Evolutionary conservation across 2,888 invertebrate species (phyloP), one percentile per base, ranked within the genome.

Genomic region (Netelia virgata): DNA sequence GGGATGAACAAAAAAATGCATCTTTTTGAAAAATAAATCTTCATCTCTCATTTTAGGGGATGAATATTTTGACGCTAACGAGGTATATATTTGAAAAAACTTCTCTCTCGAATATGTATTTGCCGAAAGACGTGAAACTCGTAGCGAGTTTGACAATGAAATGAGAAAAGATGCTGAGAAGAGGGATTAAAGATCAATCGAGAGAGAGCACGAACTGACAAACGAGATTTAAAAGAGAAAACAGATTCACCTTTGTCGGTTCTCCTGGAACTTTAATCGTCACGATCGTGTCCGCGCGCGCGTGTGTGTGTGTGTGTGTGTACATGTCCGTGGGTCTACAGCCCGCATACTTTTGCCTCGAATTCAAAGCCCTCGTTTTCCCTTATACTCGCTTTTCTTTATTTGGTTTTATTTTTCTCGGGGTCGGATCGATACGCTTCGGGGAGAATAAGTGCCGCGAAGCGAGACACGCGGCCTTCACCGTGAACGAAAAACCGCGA

Each of bases 401-500:
- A 23, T 72, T 61, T 61, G 70, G 16, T 76, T 73, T 73, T 80
- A 80, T 80, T 84, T 80, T 76, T 76, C 80, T 70, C 53, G 63
- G 59, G 59, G 68, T 63, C 68, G 59, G 84, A 84, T 86, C 86
- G 86, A 86, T 86, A 86, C 73, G 50, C 76, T 76, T 69, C 55
- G 59, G 80, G 80, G 80, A 10, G 77, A 75, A 84, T 80, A 84
- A 84, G 80, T 86, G 76, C 77, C 82, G 77, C 76, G 84, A 69
- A 79, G 66, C 84, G 78, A 75, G 79, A 70, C 63, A 41, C 74
- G 66, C 79, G 81, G 69, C 86, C 86, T 86, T 86, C 77, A 84
- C 82, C 86, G 86, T 86, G 82, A 74, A 80, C 81, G 84, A 72
- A 70, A 79, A 76, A 70, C 55, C 70, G 76, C 76, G 77, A 55